phyloP scores from a whole-genome alignment of 2,888 invertebrate species.

The Machimus rusticus region DNA sequence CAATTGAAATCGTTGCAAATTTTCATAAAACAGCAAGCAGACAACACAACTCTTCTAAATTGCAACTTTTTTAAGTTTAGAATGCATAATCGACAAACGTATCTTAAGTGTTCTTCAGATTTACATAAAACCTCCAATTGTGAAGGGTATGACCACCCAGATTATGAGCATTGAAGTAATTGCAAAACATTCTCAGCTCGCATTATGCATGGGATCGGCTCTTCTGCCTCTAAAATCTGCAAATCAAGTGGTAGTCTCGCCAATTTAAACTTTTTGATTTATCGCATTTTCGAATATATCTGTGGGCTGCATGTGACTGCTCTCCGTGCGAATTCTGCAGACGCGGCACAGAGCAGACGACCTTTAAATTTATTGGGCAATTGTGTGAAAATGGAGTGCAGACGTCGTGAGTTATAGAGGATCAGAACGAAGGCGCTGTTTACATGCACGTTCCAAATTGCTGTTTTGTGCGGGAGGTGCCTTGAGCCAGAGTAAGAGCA shows the following conservation, averaged over 20 bases:
- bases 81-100: background rate
- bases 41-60: background rate
- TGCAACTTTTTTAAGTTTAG: background rate
- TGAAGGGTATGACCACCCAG: background rate
- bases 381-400: background rate
- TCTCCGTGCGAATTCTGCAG: background rate
- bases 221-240: background rate
- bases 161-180: background rate
- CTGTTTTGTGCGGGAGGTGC: background rate
- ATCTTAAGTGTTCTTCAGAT: background rate
- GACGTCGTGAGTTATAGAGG: background rate
- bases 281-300: background rate
- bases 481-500: background rate
- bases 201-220: background rate
- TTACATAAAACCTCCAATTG: background rate
- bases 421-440: background rate
- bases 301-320: background rate
- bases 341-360: background rate
- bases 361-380: background rate
- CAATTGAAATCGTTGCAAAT: too few relatives aligned
- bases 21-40: background rate
- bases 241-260: background rate
- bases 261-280: background rate
- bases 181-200: background rate
- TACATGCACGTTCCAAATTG: background rate